phyloP scores from a whole-genome alignment of 2,888 invertebrate species.

The Mayetiola destructor region DNA sequence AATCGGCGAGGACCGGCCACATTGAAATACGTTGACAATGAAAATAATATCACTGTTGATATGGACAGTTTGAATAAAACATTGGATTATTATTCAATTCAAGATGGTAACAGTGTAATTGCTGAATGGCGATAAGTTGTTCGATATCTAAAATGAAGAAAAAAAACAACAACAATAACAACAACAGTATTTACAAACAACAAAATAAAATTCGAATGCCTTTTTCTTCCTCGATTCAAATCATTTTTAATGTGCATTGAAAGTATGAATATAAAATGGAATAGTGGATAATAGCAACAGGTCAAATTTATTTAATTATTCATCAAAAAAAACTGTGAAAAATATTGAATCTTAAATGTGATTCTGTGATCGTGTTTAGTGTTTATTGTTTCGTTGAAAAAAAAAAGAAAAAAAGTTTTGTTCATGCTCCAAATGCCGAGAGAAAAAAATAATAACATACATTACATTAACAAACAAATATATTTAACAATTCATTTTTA shows the following conservation, averaged over 20 bases:
- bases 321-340: not conserved
- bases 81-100: conserved; percentile 67
- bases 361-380: not conserved
- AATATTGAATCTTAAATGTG: not conserved
- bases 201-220: too few relatives aligned
- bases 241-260: too few relatives aligned
- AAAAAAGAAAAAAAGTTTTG: not conserved
- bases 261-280: too few relatives aligned
- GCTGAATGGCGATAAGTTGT: conserved; percentile 43
- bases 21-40: conserved; percentile 39
- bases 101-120: conserved; percentile 66
- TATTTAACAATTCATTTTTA: too few relatives aligned
- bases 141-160: too few relatives aligned
- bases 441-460: not conserved
- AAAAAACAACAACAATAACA: too few relatives aligned
- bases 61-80: conserved; percentile 73
- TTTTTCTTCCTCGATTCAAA: too few relatives aligned
- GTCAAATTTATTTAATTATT: not conserved
- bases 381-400: not conserved
- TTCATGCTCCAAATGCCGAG: not conserved
- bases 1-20: conserved; percentile 23
- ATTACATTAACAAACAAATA: not conserved
- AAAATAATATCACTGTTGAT: conserved; percentile 50
- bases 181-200: too few relatives aligned
- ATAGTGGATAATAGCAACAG: too few relatives aligned